Base-by-base conservation (phyloP, 2,888 invertebrate species). In the Amphipyra berbera region DNA sequence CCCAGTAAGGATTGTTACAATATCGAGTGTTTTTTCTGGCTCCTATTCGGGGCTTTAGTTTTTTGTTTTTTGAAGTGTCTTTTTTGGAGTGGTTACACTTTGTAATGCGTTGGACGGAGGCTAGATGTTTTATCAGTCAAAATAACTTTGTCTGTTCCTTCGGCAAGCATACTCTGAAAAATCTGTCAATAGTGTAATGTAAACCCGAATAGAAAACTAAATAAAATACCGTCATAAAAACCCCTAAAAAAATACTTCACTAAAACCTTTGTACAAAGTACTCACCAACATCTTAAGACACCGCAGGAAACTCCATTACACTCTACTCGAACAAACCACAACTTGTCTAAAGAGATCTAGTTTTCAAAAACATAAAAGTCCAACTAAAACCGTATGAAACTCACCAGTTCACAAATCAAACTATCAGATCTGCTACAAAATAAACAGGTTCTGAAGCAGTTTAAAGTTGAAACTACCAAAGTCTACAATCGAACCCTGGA, bases 391-490 rank as follows among this genome's bases (percentile, higher is more conserved):
- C 49, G 53, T 62, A 65, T 63, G 68, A 73, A 62, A 41, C 71
- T 71, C 52, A 71, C 54, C 68, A 66, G 58, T 62, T 61, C 66
- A 73, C 77, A 77, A 77, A 77, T 77, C 77, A 77, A 77, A 77
- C 73, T 77, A 77, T 73, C 76, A 66, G 59, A 76, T 78, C 65
- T 68, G 64, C 64, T 68, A 73, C 61, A 66, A 73, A 73, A 78
- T 75, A 78, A 77, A 78, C 77, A 73, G 68, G 73, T 76, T 78
- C 62, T 76, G 68, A 83, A 83, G 82, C 82, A 79, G 82, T 86
- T 86, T 86, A 82, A 86, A 87, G 82, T 86, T 81, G 73, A 69
- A 83, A 85, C 86, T 85, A 81, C 73, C 68, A 79, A 84, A 84
- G 82, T 85, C 82, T 82, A 83, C 83, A 73, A 73, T 76, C 81